Conservation (phyloP, 2,113 vertebrate genomes). For the Gobius niger region DNA sequence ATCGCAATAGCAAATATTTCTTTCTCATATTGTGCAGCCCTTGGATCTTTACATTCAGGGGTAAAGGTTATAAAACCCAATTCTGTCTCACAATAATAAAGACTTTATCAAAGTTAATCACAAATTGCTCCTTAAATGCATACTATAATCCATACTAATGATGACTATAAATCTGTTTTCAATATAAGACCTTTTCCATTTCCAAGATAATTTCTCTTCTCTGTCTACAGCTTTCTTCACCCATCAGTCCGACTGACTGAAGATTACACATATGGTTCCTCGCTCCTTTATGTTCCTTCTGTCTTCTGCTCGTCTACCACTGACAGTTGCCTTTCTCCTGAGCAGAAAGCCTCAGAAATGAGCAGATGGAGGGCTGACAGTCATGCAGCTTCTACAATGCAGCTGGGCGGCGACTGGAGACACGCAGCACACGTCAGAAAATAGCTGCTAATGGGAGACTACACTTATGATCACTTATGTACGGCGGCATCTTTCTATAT, state of each 20-base stretch:
- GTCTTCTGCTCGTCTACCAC: conserved; percentile 29
- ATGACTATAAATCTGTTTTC: background rate
- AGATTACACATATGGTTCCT: conserved; percentile 50
- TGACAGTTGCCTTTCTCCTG: conserved; percentile 53
- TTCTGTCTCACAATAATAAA: too few relatives aligned
- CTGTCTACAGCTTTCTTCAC: conserved; percentile 33
- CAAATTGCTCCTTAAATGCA: background rate
- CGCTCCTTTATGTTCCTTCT: conserved; percentile 23
- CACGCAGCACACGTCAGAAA: conserved; percentile 48
- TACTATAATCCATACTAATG: conserved; percentile 3
- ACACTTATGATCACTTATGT: conserved; percentile 30
- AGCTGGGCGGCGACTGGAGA: conserved; percentile 29
- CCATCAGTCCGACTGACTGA: conserved; percentile 30
- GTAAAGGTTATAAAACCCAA: background rate
- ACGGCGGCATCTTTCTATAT: background rate
- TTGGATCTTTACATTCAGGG: background rate
- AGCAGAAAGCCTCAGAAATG: conserved; percentile 43
- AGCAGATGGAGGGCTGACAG: conserved; percentile 66
- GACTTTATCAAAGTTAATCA: background rate
- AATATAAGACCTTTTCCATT: background rate
- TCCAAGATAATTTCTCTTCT: background rate
- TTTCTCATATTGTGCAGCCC: too few relatives aligned
- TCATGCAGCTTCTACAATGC: conserved; percentile 46
- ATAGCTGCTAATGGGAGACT: conserved; percentile 34
- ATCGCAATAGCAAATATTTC: too few relatives aligned